A percentile compares a stretch with the other conserved stretches of the same genome.
These are phyloP conservation scores for Nanorana parkeri DNA, from an alignment of 2,113 vertebrate species.

Conservation along the genomic window DNA sequence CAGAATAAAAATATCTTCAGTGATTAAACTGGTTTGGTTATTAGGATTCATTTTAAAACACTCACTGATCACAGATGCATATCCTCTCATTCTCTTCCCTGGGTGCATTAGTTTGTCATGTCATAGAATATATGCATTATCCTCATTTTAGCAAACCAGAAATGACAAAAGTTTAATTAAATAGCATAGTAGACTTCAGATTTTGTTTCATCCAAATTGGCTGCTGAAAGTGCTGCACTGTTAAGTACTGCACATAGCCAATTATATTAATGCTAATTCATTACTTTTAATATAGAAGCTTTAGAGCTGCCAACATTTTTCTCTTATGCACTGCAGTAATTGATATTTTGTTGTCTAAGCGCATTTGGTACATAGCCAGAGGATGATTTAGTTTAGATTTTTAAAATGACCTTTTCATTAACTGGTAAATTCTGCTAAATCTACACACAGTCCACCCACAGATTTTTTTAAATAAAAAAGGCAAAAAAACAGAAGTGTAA, in stretches of 20 bases:
- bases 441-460: too few species aligned
- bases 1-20: conserved; percentile 84
- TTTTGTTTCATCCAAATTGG: conserved; percentile 81
- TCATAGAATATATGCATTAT: conserved; percentile 82
- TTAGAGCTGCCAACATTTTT: conserved; percentile 8
- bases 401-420: too few species aligned
- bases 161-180: conserved; percentile 86
- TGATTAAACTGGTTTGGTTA: conserved; percentile 87
- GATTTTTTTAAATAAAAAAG: too few species aligned
- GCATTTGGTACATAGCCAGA: conserved; percentile 58
- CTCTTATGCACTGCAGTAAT: not conserved
- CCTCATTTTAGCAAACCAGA: conserved; percentile 83
- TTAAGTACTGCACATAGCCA: conserved; percentile 65
- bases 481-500: too few species aligned
- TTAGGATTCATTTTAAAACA: conserved; percentile 85
- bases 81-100: conserved; percentile 74
- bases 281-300: conserved; percentile 67
- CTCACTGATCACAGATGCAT: conserved; percentile 81
- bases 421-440: too few species aligned
- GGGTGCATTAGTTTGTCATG: conserved; percentile 81
- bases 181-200: conserved; percentile 81
- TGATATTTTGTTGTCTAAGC: conserved; percentile 60
- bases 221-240: conserved; percentile 75
- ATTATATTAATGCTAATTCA: conserved; percentile 76
- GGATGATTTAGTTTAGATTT: too few species aligned